Evolutionary conservation across 2,888 invertebrate genomes (phyloP).

Genomic region (Perdita meconis): DNA sequence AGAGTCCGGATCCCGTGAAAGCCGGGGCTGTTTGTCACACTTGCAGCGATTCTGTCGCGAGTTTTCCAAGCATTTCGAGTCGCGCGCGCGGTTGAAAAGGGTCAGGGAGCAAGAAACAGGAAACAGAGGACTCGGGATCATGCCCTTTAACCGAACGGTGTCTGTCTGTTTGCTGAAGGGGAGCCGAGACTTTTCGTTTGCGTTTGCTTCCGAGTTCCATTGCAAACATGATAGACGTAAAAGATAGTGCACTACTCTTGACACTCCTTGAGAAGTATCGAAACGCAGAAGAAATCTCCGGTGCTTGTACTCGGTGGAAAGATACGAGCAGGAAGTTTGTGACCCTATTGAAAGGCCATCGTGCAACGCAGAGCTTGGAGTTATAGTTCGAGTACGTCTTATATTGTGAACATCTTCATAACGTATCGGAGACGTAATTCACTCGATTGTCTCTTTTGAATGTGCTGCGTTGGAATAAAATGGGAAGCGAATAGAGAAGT

Average conservation of each 20-base stretch:
- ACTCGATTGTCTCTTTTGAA: too few relatives aligned
- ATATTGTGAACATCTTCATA: neutral
- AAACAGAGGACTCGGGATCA: neutral
- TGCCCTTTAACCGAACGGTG: neutral
- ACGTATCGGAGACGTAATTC: neutral
- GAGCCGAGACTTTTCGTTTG: slow-evolving; percentile 3
- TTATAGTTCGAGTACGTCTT: neutral
- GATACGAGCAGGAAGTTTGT: neutral
- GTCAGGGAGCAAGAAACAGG: neutral
- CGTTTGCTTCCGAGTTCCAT: neutral
- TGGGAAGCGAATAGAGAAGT: too few relatives aligned
- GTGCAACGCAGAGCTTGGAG: too few relatives aligned
- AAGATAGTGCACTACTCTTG: neutral
- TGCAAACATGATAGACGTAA: neutral
- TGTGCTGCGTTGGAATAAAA: too few relatives aligned
- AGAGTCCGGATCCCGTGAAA: neutral
- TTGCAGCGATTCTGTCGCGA: neutral
- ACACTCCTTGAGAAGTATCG: neutral
- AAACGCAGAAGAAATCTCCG: neutral
- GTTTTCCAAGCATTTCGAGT: neutral
- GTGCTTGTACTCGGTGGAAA: neutral
- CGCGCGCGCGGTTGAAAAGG: neutral
- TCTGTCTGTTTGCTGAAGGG: neutral
- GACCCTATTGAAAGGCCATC: neutral
- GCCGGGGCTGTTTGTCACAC: neutral